These are phyloP conservation scores for Scylla paramamosain DNA, from an alignment of 1,140 invertebrate genomes.

Conservation along the genomic window DNA sequence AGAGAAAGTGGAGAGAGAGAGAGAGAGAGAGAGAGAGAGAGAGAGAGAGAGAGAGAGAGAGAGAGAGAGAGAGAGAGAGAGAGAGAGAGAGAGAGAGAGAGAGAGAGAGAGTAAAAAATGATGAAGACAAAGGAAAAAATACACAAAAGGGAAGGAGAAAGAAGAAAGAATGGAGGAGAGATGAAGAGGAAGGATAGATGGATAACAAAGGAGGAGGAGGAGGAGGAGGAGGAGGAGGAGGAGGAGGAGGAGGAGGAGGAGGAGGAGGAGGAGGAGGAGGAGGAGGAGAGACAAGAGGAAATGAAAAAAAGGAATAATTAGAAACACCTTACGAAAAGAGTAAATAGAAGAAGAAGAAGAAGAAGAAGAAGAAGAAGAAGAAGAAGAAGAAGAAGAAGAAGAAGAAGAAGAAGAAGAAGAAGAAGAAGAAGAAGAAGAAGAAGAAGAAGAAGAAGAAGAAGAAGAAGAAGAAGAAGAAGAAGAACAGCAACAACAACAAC, in stretches of 20 bases:
- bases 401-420: not conserved
- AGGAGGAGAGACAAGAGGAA: not conserved
- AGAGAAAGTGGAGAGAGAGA: not conserved
- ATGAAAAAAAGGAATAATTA: no score
- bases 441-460: slow-evolving; percentile 2
- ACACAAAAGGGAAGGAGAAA: not conserved
- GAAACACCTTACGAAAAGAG: not conserved
- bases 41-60: not conserved
- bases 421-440: not conserved
- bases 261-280: not conserved
- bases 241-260: not conserved
- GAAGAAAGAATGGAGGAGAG: not conserved
- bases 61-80: not conserved
- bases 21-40: slow-evolving; percentile 25
- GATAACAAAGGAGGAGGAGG: not conserved
- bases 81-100: not conserved
- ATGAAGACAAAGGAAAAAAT: not conserved
- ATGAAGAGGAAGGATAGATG: not conserved
- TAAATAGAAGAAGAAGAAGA: not conserved
- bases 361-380: not conserved
- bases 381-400: not conserved
- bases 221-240: not conserved
- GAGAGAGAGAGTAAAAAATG: not conserved
- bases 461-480: not conserved
- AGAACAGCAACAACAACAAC: not conserved